These are phyloP conservation scores for Conus canariensis DNA, from an alignment of 2,888 invertebrate species.

Conservation along the genomic window DNA sequence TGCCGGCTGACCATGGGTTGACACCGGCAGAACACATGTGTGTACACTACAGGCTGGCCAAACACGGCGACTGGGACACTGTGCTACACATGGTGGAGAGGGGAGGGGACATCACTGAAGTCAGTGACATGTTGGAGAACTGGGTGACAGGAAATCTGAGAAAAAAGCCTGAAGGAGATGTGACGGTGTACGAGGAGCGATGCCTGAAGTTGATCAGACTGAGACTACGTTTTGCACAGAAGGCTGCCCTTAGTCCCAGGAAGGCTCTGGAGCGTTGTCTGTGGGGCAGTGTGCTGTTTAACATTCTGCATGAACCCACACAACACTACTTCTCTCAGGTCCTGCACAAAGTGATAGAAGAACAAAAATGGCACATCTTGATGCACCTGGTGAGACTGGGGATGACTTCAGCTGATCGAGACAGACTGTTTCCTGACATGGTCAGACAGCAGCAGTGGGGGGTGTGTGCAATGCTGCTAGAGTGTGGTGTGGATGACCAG, in stretches of 20 bases:
- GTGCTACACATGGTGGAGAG: neutral
- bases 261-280: neutral
- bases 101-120: slow-evolving; percentile 19
- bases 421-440: neutral
- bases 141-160: neutral
- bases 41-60: slow-evolving; percentile 17
- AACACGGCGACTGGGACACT: slow-evolving; percentile 16
- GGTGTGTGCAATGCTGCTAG: neutral
- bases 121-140: slow-evolving; percentile 3
- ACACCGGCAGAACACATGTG: neutral
- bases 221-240: neutral
- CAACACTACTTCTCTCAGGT: neutral
- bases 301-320: slow-evolving; percentile 9
- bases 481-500: neutral
- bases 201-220: slow-evolving; percentile 9
- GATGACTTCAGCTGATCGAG: neutral
- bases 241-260: neutral
- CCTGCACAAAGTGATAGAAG: neutral
- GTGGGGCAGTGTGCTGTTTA: slow-evolving; percentile 19
- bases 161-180: neutral
- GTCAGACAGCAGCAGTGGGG: slow-evolving; percentile 19
- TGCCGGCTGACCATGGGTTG: slow-evolving; percentile 23
- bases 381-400: slow-evolving; percentile 22
- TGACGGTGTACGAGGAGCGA: neutral
- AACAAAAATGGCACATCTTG: slow-evolving; percentile 3